phyloP scores from a whole-genome alignment of 2,888 invertebrate species.

The Drosophila meridionalis region DNA sequence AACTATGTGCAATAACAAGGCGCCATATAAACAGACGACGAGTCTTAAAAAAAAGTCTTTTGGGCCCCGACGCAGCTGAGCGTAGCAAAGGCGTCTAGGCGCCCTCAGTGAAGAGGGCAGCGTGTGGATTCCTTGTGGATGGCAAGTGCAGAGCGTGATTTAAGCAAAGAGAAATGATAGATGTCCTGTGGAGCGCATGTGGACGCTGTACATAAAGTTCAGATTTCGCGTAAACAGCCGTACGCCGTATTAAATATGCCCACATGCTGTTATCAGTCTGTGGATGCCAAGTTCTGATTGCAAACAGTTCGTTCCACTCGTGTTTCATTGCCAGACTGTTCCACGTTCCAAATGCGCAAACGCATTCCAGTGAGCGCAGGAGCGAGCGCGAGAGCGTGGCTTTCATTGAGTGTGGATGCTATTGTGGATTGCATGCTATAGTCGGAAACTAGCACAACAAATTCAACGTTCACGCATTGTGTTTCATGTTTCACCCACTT shows the following conservation, averaged over 20 bases:
- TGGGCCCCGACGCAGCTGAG: constrained; percentile 13
- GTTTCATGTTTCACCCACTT: constrained; percentile 20
- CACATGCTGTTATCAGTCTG: constrained; percentile 40
- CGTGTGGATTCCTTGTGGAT: constrained; percentile 24
- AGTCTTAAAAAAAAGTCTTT: constrained; percentile 19
- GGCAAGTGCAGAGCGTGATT: constrained; percentile 24
- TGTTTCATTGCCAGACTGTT: constrained; percentile 42
- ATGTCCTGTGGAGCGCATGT: constrained; percentile 23
- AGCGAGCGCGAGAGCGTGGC: constrained; percentile 19
- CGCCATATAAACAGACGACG: constrained; percentile 61
- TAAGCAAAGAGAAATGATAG: constrained; percentile 23
- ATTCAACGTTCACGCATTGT: constrained; percentile 37
- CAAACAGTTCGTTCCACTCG: neutral
- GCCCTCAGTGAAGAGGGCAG: neutral
- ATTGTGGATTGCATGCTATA: constrained; percentile 53
- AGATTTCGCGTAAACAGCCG: constrained; percentile 2
- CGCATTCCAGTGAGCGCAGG: constrained; percentile 51
- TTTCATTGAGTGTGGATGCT: constrained; percentile 21
- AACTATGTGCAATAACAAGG: constrained; percentile 38
- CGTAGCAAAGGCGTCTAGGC: neutral
- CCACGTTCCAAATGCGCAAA: constrained; percentile 35
- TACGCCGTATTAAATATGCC: constrained; percentile 1
- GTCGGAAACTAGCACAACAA: constrained; percentile 59
- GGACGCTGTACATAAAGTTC: constrained; percentile 9
- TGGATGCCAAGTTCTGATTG: constrained; percentile 36